Evolutionary conservation across 2,797 vertebrate species (phyloP), one percentile per base, ranked within the genome.

Genomic region (Schizopygopsis pylzovi): DNA sequence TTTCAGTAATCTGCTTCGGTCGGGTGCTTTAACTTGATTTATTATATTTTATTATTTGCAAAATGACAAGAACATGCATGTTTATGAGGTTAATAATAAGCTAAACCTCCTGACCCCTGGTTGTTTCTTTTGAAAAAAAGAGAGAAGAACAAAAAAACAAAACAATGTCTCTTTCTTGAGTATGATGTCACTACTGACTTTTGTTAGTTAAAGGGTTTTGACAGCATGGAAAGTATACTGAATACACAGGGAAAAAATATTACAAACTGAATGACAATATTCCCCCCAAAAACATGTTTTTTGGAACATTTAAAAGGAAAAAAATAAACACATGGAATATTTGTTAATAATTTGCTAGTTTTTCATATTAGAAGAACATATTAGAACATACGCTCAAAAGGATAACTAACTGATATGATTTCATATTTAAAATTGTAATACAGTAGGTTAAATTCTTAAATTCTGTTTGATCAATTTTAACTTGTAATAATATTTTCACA

Each of bases 31-130:
- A 77, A 52, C 47, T 12, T 5, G 25, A 75, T 33, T 75, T 28
- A 75, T 33, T 33, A 8, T 33, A 61, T 61, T 61, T 12, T 25
- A 61, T 61, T 61, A 61, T 61, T 25, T 61, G 22, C 59, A 25
- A 10, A 33, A 75, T 52, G 8, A 52, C 16, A 75, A 33, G 70
- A 47, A 52, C n/a, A 47, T 73, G n/a, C 71, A 75, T 75, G 18
- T 52, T 52, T 9, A 52, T 52, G 49, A 75, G 33, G 72, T 75
- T 52, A 75, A 75, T 75, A 75, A 75, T 2, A 28, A 52, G 72
- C 28, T 49, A 52, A 52, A 37, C 9, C 16, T 52, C 10, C 10
- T 37, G 72, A 52, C 9, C 16, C 47, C 2, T 12, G 47, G 16
- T 33, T 52, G 10, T 33, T 75, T 52, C 72, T 61, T 61, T 1